Evolutionary conservation across 2,797 vertebrate genomes (phyloP).

Genomic region (Rousettus madagascariensis): DNA sequence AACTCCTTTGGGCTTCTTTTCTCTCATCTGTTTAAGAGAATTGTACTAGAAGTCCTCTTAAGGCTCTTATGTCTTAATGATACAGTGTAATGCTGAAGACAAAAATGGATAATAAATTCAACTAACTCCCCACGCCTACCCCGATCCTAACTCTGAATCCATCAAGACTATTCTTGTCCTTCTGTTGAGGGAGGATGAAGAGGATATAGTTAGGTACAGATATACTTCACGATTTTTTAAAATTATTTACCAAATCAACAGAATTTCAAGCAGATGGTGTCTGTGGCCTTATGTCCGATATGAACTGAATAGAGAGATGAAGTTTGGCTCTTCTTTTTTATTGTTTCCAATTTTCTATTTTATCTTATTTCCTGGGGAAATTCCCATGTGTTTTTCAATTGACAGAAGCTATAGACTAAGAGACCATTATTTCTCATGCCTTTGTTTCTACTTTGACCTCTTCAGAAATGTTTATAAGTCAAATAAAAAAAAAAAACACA

Average conservation of each 20-base stretch:
- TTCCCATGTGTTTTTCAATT: constrained; percentile 15
- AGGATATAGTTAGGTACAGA: not conserved
- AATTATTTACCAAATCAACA: constrained; percentile 16
- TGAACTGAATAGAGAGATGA: not conserved
- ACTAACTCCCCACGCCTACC: not conserved
- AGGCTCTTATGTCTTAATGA: not conserved
- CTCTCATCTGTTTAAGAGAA: not conserved
- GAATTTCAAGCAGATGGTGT: constrained; percentile 44
- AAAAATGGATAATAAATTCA: not conserved
- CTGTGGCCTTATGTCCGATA: not conserved
- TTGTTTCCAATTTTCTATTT: constrained; percentile 32
- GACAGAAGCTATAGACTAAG: not conserved
- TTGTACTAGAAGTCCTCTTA: not conserved
- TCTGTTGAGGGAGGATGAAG: not conserved
- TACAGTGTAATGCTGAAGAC: not conserved
- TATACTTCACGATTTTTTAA: not conserved
- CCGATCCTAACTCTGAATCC: not conserved
- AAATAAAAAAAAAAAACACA: not conserved
- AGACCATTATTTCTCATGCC: not conserved
- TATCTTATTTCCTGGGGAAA: constrained; percentile 31
- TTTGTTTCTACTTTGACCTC: not conserved
- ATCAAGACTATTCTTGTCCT: not conserved
- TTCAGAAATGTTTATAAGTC: constrained; percentile 9
- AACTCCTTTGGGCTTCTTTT: not conserved
- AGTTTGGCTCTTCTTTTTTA: constrained; percentile 25